These are phyloP conservation scores for Leptopilina syphax DNA, from an alignment of 2,888 invertebrate species.

Conservation along the genomic window DNA sequence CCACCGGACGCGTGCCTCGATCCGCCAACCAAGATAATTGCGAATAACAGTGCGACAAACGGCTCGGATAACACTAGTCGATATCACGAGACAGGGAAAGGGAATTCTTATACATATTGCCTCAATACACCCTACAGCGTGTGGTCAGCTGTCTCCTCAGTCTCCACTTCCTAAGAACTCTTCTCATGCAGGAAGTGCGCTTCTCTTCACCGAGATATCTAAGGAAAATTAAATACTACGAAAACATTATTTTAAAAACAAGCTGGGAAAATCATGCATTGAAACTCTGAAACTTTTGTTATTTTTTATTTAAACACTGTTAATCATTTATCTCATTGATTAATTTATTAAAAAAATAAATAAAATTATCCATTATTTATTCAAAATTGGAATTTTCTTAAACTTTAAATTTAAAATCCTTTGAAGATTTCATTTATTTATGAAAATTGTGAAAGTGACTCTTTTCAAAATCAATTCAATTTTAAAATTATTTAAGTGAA, in stretches of 20 bases:
- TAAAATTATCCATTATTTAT: no score
- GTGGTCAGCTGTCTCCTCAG: not conserved
- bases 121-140: conserved; percentile 46
- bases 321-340: no score
- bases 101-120: conserved; percentile 58
- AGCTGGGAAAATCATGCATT: not conserved
- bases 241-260: not conserved
- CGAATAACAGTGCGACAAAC: conserved; percentile 75
- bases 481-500: no score
- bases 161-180: not conserved
- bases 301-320: no score
- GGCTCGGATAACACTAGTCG: conserved; percentile 66
- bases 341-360: no score
- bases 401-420: no score
- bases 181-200: not conserved
- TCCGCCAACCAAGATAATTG: conserved; percentile 75
- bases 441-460: no score
- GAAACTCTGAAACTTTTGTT: no score
- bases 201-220: not conserved
- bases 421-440: no score
- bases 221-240: not conserved
- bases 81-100: conserved; percentile 58
- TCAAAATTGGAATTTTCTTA: no score
- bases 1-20: conserved; percentile 71
- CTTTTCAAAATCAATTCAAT: no score